Conservation (phyloP, 2,888 invertebrate species). For the Ischnus inquisitorius region DNA sequence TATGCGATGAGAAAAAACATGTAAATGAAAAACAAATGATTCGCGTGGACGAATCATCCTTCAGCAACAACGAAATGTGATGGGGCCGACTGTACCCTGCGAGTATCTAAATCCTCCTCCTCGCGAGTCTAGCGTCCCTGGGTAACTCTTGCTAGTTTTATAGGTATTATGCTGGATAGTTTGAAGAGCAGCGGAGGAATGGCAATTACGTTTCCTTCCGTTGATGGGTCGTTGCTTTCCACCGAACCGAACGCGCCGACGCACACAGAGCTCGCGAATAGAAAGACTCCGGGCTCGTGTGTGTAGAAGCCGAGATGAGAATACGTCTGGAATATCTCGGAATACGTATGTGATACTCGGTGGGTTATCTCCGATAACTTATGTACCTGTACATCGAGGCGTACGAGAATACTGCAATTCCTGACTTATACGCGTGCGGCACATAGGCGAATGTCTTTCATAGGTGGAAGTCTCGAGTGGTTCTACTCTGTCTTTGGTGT, state of each 20-base stretch:
- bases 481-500: slow-evolving; percentile 25
- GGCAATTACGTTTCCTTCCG: slow-evolving; percentile 61
- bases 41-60: no score
- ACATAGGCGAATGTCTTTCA: slow-evolving; percentile 21
- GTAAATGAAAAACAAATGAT: no score
- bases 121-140: background rate
- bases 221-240: slow-evolving; percentile 34
- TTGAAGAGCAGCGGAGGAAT: slow-evolving; percentile 12
- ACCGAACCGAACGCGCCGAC: slow-evolving; percentile 42
- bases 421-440: slow-evolving; percentile 18
- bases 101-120: background rate
- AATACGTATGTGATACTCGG: slow-evolving; percentile 45
- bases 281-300: slow-evolving; percentile 8
- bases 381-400: slow-evolving; percentile 11
- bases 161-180: slow-evolving; percentile 25
- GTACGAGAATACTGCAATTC: slow-evolving; percentile 45
- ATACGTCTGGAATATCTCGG: slow-evolving; percentile 49
- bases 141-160: slow-evolving; percentile 28
- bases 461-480: slow-evolving; percentile 2
- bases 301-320: slow-evolving; percentile 40
- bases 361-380: slow-evolving; percentile 43
- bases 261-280: slow-evolving; percentile 12
- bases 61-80: background rate
- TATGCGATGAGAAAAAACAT: no score
- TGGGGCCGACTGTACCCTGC: background rate